Evolutionary conservation across 2,113 vertebrate species (phyloP), one percentile per base, ranked within the genome.

Genomic region (Typhlomys cinereus): DNA sequence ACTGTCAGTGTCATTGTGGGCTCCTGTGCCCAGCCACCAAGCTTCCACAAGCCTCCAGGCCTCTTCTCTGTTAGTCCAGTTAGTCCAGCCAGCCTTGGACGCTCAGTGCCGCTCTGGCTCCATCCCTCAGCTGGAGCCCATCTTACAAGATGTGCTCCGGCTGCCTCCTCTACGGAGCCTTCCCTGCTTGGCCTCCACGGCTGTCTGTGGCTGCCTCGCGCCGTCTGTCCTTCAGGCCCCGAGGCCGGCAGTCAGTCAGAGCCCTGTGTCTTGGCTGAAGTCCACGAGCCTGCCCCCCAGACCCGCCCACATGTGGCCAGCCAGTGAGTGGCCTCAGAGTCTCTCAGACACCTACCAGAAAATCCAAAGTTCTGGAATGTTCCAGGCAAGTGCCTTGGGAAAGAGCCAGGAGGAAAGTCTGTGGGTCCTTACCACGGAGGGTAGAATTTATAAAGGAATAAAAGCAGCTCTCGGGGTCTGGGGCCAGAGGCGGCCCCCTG

Each of bases 311-410:
- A 9, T 11, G 50, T 0, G 2, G 85, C 67, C 34, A 0, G 67
- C 39, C 83, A 17, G 69, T 14, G 2, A 71, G 78, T 29, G 67
- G 85, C 73, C 90, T 88, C 88, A 3, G 3, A 0, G 62, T 79
- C 70, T 92, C 89, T 89, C 34, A 12, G 88, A 79, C 46, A 96
- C 95, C 91, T 94, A 95, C 94, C 86, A 1, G 23, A 73, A 75
- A 89, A 73, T 70, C 62, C 8, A 0, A 81, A 92, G 92, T 62
- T 88, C 90, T 86, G 82, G 92, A 96, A 90, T 79, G 93, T 83
- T 90, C 59, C 10, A 31, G 73, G 78, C 90, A 62, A 90, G 90
- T 21, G 92, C 39, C 82, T 69, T 59, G 93, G 82, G 82, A n/a
- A 50, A 12, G 57, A 20, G 61, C 92, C 91, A 34, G 76, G 64